Percentiles rank a stretch among this genome's conserved stretches.
Evolutionary conservation across 2,888 invertebrate genomes (phyloP).

Genomic region (Andrena bucephala): DNA sequence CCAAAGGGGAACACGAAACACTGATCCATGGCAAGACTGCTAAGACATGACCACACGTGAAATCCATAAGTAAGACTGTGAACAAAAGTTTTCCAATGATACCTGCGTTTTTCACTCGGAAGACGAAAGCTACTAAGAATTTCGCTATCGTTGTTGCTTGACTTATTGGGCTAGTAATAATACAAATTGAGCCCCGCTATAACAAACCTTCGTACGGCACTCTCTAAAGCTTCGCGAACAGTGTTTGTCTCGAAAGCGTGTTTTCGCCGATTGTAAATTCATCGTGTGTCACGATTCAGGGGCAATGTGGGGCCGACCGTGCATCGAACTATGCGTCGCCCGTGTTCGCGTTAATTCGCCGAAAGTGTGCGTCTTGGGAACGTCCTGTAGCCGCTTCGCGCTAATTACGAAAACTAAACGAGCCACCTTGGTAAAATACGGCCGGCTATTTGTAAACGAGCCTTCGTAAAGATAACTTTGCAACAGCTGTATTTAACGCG

Average conservation of each 20-base stretch:
- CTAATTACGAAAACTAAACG: constrained; percentile 56
- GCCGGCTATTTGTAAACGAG: constrained; percentile 39
- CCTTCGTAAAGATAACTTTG: constrained; percentile 34
- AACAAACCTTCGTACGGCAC: constrained; percentile 66
- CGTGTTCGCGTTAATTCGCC: constrained; percentile 10
- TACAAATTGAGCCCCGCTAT: constrained; percentile 68
- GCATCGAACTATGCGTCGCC: constrained; percentile 7
- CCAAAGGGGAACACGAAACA: constrained; percentile 5
- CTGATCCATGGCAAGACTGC: constrained; percentile 26
- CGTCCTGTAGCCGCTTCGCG: constrained; percentile 8
- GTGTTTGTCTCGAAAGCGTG: constrained; percentile 47
- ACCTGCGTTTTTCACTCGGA: constrained; percentile 34
- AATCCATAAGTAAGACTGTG: constrained; percentile 42
- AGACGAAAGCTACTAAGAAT: constrained; percentile 57
- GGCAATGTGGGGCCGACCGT: constrained; percentile 31
- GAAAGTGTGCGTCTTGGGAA: constrained; percentile 22
- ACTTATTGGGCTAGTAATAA: constrained; percentile 71
- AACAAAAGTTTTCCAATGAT: constrained; percentile 64
- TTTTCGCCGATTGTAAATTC: constrained; percentile 56
- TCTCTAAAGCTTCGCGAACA: constrained; percentile 59
- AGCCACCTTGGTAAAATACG: constrained; percentile 32
- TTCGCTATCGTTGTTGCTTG: constrained; percentile 64
- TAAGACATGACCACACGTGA: constrained; percentile 58
- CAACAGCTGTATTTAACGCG: constrained; percentile 44
- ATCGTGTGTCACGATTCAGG: constrained; percentile 45